phyloP scores from a whole-genome alignment of 2,113 vertebrate genomes.

The Lathamus discolor region DNA sequence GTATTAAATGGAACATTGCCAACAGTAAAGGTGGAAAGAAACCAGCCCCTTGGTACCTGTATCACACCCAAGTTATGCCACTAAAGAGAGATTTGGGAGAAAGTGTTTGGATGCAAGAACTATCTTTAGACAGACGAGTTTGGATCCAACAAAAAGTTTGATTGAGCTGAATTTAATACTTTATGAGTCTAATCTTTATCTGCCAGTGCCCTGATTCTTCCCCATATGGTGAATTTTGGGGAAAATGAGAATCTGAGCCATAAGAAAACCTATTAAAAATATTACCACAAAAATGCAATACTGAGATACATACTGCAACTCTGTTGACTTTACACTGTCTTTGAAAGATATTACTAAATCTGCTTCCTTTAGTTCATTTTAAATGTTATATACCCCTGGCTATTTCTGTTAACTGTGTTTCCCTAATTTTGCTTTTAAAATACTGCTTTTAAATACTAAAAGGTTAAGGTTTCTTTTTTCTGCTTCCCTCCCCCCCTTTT shows the following conservation, averaged over 20 bases:
- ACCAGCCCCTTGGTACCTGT: background rate
- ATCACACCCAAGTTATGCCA: background rate
- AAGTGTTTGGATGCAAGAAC: background rate
- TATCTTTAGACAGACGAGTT: background rate
- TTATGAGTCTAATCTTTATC: background rate
- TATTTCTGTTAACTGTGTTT: constrained; percentile 40
- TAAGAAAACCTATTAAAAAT: background rate
- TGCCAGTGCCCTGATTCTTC: background rate
- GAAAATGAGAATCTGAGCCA: background rate
- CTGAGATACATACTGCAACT: background rate
- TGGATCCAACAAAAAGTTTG: background rate
- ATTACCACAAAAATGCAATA: background rate
- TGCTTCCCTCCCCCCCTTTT: background rate
- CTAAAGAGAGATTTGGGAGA: background rate
- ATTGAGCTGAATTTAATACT: background rate
- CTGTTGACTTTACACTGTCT: constrained; percentile 22
- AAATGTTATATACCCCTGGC: constrained; percentile 17
- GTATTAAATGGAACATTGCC: background rate
- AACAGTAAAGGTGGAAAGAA: background rate
- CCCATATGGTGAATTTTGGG: background rate
- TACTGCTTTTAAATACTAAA: constrained; percentile 23
- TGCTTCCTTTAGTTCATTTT: background rate
- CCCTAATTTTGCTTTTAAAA: constrained; percentile 11
- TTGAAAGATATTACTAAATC: constrained; percentile 22
- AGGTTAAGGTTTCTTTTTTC: constrained; percentile 44